Evolutionary conservation across 2,888 invertebrate genomes (phyloP), one percentile per base, ranked within the genome.

Genomic region (Petrolisthes manimaculis): DNA sequence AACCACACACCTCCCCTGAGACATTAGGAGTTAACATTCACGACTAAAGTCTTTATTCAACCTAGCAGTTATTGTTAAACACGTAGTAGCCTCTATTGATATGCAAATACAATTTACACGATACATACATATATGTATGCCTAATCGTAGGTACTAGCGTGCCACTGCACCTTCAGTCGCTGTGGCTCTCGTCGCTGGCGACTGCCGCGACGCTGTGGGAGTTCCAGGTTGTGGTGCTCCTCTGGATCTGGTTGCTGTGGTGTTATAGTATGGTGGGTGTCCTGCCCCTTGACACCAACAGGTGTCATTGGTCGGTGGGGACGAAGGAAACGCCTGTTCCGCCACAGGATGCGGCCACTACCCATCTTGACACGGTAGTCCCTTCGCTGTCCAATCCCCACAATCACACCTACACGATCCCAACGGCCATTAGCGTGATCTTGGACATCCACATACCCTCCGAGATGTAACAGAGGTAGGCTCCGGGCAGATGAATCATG

Each of bases 271-370:
- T 37, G 37, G 37, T 37, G 37, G 37, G 37, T 37, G 37, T 37
- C 37, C 37, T 37, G 37, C 37, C 37, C 37, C 37, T 37, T 37
- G 75, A 75, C 6, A 14, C 24, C 51, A 8, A 8, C 75, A 6
- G 75, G 24, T 51, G 51, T 9, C 75, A 80, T 80, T 3, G 80
- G 80, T 5, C n/a, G 82, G 67, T 69, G 82, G n/a, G 69, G 69
- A 21, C 69, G 37, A 51, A 82, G 82, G n/a, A 54, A 82, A 53
- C 53, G 67, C 51, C 82, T 37, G n/a, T 82, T 82, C 69, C 69
- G 55, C 82, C 82, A 69, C 14, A 82, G 37, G 14, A 21, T 82
- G 18, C 69, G 69, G 14, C 67, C 80, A n/a, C 80, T 80, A 8
- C 80, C 80, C 55, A 56, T 6, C 21, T 80, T 80, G n/a, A 80